Evolutionary conservation across 2,888 invertebrate genomes (phyloP).

Genomic region (Aleiodes alternator): DNA sequence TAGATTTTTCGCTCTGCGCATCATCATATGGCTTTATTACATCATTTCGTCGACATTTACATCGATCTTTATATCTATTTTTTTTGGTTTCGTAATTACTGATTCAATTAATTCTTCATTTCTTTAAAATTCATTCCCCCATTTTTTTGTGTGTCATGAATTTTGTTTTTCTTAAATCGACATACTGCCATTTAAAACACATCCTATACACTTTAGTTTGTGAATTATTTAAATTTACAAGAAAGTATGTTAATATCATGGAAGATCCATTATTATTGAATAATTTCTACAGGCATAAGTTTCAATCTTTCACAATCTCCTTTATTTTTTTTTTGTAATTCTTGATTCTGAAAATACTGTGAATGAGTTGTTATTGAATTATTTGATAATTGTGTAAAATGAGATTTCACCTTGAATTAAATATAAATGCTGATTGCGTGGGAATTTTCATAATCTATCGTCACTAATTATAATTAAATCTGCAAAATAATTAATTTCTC

Average conservation of each 20-base stretch:
- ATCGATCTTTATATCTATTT: background rate
- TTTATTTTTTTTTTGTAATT: constrained; percentile 4
- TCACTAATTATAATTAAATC: background rate
- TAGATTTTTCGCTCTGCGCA: background rate
- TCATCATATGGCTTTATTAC: constrained; percentile 15
- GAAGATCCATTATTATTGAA: constrained; percentile 56
- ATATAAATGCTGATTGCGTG: background rate
- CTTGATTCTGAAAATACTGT: constrained; percentile 3
- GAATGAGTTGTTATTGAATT: background rate
- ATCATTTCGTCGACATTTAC: constrained; percentile 4
- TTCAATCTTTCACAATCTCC: constrained; percentile 48
- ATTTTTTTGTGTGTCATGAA: background rate
- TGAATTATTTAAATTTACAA: constrained; percentile 5
- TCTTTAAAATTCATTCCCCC: background rate
- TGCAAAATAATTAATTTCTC: background rate
- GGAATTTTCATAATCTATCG: background rate
- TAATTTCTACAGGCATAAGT: constrained; percentile 51
- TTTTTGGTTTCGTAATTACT: background rate
- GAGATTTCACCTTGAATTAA: background rate
- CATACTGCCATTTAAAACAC: constrained; percentile 25
- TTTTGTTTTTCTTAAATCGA: background rate
- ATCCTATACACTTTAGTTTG: constrained; percentile 17
- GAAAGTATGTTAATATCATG: constrained; percentile 10
- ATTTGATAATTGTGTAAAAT: background rate
- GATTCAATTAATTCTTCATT: background rate